These are phyloP conservation scores for Hippopotamyrus pictus DNA, from an alignment of 2,797 vertebrate genomes.

Conservation along the genomic window DNA sequence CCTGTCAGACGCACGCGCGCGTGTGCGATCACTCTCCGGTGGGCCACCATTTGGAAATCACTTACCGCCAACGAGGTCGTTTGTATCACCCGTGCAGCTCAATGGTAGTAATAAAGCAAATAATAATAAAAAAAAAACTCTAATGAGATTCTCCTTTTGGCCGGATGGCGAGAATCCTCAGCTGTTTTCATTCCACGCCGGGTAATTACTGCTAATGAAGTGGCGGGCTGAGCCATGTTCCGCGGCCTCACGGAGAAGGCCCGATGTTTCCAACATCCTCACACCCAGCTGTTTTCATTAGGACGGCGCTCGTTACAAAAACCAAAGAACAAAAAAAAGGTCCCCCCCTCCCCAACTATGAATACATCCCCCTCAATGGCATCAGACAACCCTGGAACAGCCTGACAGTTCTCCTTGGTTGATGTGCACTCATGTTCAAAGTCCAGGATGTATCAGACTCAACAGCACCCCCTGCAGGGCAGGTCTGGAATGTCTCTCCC, in stretches of 20 bases:
- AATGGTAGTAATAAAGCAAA: not conserved
- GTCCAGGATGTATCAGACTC: not conserved
- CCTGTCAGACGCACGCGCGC: not conserved
- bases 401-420: not conserved
- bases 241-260: too few species aligned
- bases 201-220: conserved; percentile 8
- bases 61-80: not conserved
- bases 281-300: not conserved
- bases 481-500: not conserved
- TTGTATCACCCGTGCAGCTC: not conserved
- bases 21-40: not conserved
- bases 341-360: not conserved
- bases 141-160: conserved; percentile 4
- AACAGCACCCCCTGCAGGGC: not conserved
- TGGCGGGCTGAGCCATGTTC: not conserved
- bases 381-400: not conserved
- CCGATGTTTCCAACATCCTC: not conserved
- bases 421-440: not conserved
- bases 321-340: not conserved
- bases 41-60: not conserved
- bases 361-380: not conserved
- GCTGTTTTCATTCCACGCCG: not conserved
- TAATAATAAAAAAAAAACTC: not conserved
- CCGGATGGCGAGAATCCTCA: not conserved
- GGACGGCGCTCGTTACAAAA: not conserved